Evolutionary conservation across 2,888 invertebrate genomes (phyloP).

Genomic region (Drosophila prostipennis): DNA sequence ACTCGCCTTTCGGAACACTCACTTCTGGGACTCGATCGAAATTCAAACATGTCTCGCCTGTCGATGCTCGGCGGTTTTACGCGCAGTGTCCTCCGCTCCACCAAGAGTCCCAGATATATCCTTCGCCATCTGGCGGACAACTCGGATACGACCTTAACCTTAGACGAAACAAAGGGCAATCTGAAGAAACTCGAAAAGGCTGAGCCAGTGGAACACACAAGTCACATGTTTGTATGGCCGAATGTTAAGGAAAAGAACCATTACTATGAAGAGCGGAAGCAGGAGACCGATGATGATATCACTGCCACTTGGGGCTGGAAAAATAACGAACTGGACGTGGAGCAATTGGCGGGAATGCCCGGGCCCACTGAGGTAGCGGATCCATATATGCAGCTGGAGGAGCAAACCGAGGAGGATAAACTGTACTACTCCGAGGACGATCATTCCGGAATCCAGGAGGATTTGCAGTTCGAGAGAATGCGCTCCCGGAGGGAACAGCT

Average conservation of each 20-base stretch:
- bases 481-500: conserved; percentile 5
- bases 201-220: not conserved
- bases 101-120: not conserved
- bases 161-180: not conserved
- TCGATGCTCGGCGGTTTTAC: not conserved
- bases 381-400: not conserved
- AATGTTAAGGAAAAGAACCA: not conserved
- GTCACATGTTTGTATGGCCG: not conserved
- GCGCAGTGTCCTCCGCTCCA: not conserved
- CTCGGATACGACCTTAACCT: not conserved
- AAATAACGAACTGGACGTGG: conserved; percentile 23
- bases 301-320: conserved; percentile 20
- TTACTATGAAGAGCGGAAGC: not conserved
- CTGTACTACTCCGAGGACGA: not conserved
- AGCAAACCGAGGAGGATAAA: not conserved
- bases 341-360: conserved; percentile 10
- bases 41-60: conserved; percentile 30
- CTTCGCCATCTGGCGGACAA: conserved; percentile 18
- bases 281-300: not conserved
- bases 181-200: not conserved
- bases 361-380: not conserved
- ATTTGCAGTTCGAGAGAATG: conserved; percentile 11
- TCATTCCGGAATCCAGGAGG: not conserved
- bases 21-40: conserved; percentile 8
- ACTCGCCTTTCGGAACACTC: not conserved